A percentile compares a stretch with the other conserved stretches of the same genome.
Evolutionary conservation across 1,140 invertebrate species (phyloP).

Genomic region (Euschistus heros): DNA sequence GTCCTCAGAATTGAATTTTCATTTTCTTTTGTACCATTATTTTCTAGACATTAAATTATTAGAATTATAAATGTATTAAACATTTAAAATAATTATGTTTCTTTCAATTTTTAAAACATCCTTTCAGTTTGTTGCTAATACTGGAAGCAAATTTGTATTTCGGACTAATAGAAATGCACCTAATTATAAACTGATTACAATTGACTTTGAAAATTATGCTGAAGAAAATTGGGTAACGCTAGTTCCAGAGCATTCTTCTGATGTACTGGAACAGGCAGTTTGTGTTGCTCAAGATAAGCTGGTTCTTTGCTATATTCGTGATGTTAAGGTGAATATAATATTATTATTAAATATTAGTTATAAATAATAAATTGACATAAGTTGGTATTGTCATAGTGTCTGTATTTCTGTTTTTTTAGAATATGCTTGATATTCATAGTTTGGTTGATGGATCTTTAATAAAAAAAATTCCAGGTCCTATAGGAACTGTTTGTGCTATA

Average conservation of each 20-base stretch:
- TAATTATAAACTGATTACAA: constrained; percentile 78
- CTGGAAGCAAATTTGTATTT: constrained; percentile 71
- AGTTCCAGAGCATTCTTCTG: constrained; percentile 69
- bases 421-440: constrained; percentile 69
- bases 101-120: constrained; percentile 25
- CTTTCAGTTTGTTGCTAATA: constrained; percentile 82
- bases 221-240: constrained; percentile 75
- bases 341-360: not conserved
- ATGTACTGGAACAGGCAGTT: constrained; percentile 81
- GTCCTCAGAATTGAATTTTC: not conserved
- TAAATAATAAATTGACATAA: not conserved
- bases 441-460: constrained; percentile 61
- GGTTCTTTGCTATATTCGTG: constrained; percentile 81
- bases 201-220: constrained; percentile 70
- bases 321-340: constrained; percentile 70
- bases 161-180: constrained; percentile 89
- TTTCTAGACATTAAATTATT: constrained; percentile 1
- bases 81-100: no score
- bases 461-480: constrained; percentile 63
- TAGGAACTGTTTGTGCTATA: constrained; percentile 76
- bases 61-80: not conserved
- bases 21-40: constrained; percentile 2
- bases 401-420: constrained; percentile 44
- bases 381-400: not conserved
- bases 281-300: constrained; percentile 78